Evolutionary conservation across 2,113 vertebrate genomes (phyloP).

Genomic region (Neoarius graeffei): DNA sequence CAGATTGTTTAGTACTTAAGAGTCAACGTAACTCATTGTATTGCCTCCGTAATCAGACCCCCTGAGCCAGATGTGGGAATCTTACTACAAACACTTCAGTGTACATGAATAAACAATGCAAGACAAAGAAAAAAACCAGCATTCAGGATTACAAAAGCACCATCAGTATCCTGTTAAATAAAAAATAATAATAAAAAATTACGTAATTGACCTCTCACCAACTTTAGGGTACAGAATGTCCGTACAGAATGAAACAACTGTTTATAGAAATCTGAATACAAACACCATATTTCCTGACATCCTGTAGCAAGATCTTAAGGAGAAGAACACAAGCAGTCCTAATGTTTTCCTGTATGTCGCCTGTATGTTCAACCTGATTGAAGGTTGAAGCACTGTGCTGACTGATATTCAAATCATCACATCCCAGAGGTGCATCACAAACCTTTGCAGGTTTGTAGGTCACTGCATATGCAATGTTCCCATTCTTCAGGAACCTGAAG

Average conservation of each 20-base stretch:
- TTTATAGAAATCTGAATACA: neutral
- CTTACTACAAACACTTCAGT: slow-evolving; percentile 16
- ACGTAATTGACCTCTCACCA: neutral
- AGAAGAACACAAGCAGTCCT: neutral
- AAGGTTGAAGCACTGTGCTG: neutral
- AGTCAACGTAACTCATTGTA: neutral
- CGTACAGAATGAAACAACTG: neutral
- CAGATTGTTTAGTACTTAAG: neutral
- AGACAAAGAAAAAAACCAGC: slow-evolving; percentile 5
- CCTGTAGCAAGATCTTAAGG: neutral
- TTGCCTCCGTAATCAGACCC: slow-evolving; percentile 4
- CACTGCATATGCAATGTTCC: neutral
- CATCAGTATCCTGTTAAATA: neutral
- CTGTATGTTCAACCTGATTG: neutral
- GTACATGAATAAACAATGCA: slow-evolving; percentile 2
- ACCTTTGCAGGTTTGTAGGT: neutral
- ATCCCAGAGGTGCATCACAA: neutral
- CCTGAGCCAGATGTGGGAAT: slow-evolving; percentile 5
- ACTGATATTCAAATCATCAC: neutral
- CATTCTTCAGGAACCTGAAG: neutral
- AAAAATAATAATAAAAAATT: neutral
- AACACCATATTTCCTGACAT: too few relatives aligned
- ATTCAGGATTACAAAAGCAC: neutral
- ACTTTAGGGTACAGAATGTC: neutral
- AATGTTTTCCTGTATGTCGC: neutral